Base-by-base conservation (phyloP, 2,113 vertebrate genomes). In the Rhinolophus sinicus region DNA sequence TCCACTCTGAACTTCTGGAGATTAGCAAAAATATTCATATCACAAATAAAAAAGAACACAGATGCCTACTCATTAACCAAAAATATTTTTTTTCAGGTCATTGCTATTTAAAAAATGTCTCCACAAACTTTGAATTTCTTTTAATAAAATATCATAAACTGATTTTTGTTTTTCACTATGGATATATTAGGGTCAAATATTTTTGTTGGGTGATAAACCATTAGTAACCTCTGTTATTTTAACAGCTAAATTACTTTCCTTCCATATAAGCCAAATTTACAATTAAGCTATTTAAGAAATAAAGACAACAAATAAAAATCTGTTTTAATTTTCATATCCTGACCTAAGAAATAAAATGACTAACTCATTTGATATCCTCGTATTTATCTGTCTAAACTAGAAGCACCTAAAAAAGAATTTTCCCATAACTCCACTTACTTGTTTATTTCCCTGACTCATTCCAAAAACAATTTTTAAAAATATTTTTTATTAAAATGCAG, bases 321-420 rank as follows among this genome's bases (percentile, higher is more conserved):
- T 81, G 21, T 86, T 97, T 88, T 88, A 95, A 85, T 90, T 22
- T 96, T 96, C 9, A 88, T 76, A 56, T 73, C 38, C 26, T 88
- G 90, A 92, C 60, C 65, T 84, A 62, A 94, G 77, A 94, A 96
- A 90, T 38, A 64, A n/a, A 87, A 95, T 40, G 69, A 75, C n/a
- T 76, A 58, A 87, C n/a, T 94, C 21, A 54, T 86, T 92, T 94
- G 10, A 44, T 2, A 73, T 90, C 33, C 64, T 97, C 22, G 18
- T 76, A 85, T 88, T 97, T 97, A 89, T 94, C 91, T 86, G 72
- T 95, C 92, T 62, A 91, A 96, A 95, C n/a, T 64, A 90, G 30
- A 24, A 91, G 7, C 82, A 67, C 67, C 52, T 93, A 77, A 82
- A 96, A 5, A 88, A 77, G 30, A 96, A 82, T 96, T 97, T 96